These are phyloP conservation scores for Spondyliosoma cantharus DNA, from an alignment of 2,797 vertebrate genomes.

Conservation along the genomic window DNA sequence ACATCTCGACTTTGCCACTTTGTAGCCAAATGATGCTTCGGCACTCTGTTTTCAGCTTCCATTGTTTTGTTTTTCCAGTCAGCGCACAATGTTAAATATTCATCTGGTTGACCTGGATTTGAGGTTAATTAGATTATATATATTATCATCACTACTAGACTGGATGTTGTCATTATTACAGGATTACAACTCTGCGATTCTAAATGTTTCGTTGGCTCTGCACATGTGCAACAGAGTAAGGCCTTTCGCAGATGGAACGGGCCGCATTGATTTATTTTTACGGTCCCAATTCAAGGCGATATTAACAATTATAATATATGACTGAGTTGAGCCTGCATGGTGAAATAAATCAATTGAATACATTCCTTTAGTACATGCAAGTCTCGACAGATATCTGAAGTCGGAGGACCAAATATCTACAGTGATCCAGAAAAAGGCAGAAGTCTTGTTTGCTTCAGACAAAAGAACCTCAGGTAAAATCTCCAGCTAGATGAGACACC, in stretches of 20 bases:
- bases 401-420: slow-evolving; percentile 24
- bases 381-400: slow-evolving; percentile 49
- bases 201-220: slow-evolving; percentile 44
- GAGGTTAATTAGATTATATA: slow-evolving; percentile 38
- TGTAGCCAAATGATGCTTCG: slow-evolving; percentile 20
- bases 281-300: slow-evolving; percentile 48
- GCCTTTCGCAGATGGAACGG: slow-evolving; percentile 32
- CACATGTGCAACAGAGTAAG: slow-evolving; percentile 40
- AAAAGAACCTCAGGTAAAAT: slow-evolving; percentile 26
- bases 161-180: slow-evolving; percentile 34
- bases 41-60: neutral
- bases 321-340: slow-evolving; percentile 34
- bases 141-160: slow-evolving; percentile 16
- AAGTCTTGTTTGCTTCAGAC: slow-evolving; percentile 28
- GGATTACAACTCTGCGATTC: slow-evolving; percentile 22
- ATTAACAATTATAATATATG: slow-evolving; percentile 68
- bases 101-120: slow-evolving; percentile 34
- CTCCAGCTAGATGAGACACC: neutral
- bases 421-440: slow-evolving; percentile 24
- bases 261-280: slow-evolving; percentile 58
- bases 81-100: slow-evolving; percentile 28
- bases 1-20: neutral
- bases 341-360: slow-evolving; percentile 56
- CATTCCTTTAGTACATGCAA: slow-evolving; percentile 42
- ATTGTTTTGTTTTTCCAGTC: slow-evolving; percentile 7